Base-by-base conservation (phyloP, 2,888 invertebrate genomes). In the Parnassius glacialis region DNA sequence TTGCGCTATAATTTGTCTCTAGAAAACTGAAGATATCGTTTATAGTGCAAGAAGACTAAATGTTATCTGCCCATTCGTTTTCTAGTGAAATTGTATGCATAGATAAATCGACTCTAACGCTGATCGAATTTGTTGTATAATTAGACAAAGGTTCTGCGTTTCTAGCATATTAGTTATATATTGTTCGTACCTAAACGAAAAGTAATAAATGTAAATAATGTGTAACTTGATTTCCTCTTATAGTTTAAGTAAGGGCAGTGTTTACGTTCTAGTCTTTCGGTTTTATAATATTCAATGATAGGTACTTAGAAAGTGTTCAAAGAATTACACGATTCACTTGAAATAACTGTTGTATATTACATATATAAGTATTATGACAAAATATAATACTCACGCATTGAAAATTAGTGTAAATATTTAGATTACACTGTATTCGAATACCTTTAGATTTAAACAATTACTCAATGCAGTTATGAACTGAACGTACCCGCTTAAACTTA, bases 31-130 rank as follows among this genome's bases (percentile, higher is more conserved):
- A 63, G 63, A 64, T 66, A 62, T 67, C 68, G 66, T 67, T 68
- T 70, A 75, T 77, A 78, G 80, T 75, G 78, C 72, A 69, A 76
- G 74, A 79, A 79, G 77, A 81, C 78, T 79, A 57, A 78, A 70
- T 72, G 74, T 75, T 34, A 74, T 64, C 54, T 58, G 47, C 47
- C 55, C 20, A 43, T 57, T 50, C 59, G 64, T 70, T 70, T 68
- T 64, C 72, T 72, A 70, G 70, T 68, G 64, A 68, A 67, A 67
- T n/a, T 50, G 47, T 41, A 54, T 52, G 11, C 7, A 43, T 57
- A 55, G 52, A 57, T 57, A 41, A 44, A 48, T 59, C 59, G 59
- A 63, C 52, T 47, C 56, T 52, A 45, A 57, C 10, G 57, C 53
- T 16, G 16, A 44, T 56, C 59, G 59, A 56, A 61, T 57, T 59